phyloP scores from a whole-genome alignment of 2,797 vertebrate genomes.

The Sorex maritimensis region DNA sequence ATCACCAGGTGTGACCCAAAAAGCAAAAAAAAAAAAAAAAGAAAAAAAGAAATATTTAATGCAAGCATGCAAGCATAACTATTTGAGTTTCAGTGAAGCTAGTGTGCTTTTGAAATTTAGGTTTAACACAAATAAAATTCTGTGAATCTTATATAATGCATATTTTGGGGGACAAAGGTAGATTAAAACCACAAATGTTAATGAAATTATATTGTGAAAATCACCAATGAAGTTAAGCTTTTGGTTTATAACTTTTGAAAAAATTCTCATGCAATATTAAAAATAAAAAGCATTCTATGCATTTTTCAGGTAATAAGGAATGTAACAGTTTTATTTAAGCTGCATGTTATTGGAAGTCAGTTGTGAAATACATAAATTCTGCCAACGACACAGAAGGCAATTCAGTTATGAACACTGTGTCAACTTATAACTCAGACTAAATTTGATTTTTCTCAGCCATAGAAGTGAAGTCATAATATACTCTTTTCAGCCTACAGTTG shows the following conservation, averaged over 20 bases:
- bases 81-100: not conserved
- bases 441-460: slow-evolving; percentile 33
- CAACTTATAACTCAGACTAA: slow-evolving; percentile 44
- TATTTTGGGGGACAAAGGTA: not conserved
- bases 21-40: no score
- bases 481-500: not conserved
- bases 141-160: not conserved
- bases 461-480: not conserved
- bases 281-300: not conserved
- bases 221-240: not conserved
- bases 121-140: slow-evolving; percentile 39
- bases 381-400: slow-evolving; percentile 26
- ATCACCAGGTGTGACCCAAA: no score
- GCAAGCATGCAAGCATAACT: not conserved
- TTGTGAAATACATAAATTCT: slow-evolving; percentile 44
- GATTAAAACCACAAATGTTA: not conserved
- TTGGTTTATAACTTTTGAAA: slow-evolving; percentile 39
- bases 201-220: slow-evolving; percentile 35
- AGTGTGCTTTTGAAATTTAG: slow-evolving; percentile 43
- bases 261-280: slow-evolving; percentile 26
- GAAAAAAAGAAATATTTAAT: no score
- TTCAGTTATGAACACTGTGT: slow-evolving; percentile 6
- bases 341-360: not conserved
- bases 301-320: slow-evolving; percentile 23
- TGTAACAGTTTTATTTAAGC: slow-evolving; percentile 32